Conservation (phyloP, 2,113 vertebrate genomes). For the Agelaius phoeniceus region DNA sequence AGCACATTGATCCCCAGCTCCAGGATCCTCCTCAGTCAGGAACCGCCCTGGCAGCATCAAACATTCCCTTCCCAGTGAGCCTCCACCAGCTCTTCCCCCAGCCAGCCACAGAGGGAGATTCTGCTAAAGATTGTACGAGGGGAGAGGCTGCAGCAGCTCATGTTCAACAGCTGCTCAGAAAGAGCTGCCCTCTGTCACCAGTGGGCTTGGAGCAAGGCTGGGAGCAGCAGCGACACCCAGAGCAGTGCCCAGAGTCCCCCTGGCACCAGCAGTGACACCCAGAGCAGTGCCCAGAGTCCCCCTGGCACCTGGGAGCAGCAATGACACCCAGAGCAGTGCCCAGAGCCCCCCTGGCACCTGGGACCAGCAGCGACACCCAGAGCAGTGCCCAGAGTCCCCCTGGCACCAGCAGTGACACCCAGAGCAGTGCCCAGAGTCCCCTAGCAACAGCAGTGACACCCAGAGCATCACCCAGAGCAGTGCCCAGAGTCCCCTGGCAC, state of each 20-base stretch:
- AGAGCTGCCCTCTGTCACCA: neutral
- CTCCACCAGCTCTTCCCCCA: neutral
- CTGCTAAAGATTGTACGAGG: neutral
- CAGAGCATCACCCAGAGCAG: too few relatives aligned
- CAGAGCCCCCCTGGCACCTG: too few relatives aligned
- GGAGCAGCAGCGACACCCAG: neutral
- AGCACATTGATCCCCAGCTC: conserved; percentile 57
- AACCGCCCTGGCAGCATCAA: conserved; percentile 25
- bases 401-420: neutral
- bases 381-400: accelerated
- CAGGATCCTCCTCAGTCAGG: conserved; percentile 62
- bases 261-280: neutral
- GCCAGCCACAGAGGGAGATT: neutral
- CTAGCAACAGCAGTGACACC: neutral
- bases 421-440: too few relatives aligned
- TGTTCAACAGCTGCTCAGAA: neutral
- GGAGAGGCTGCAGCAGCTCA: neutral
- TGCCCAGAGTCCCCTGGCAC: too few relatives aligned
- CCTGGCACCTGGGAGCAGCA: too few relatives aligned
- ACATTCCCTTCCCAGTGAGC: neutral
- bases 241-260: accelerated
- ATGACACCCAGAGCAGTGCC: accelerated
- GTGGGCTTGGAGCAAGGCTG: neutral
- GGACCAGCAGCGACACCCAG: neutral
- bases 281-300: accelerated